phyloP scores from a whole-genome alignment of 1,140 invertebrate genomes.

The Drosophila triauraria region DNA sequence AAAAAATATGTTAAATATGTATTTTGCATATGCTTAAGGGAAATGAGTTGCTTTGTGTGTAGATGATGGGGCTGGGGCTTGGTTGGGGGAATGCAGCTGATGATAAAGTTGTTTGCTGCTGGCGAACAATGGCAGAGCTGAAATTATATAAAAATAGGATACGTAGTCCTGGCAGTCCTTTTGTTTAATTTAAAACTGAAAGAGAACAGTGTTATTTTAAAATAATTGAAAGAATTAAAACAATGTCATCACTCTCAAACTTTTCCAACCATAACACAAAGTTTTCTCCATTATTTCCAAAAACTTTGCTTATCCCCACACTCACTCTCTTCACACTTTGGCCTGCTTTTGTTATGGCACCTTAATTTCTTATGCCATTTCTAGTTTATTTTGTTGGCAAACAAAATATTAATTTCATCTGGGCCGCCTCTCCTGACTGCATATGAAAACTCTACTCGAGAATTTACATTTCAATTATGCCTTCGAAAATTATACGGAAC shows the following conservation, averaged over 20 bases:
- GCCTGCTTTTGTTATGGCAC: slow-evolving; percentile 4
- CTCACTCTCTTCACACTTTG: slow-evolving; percentile 5
- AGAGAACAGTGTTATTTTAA: neutral
- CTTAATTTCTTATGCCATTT: slow-evolving; percentile 43
- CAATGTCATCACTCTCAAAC: neutral
- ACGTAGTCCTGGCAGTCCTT: neutral
- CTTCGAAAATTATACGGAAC: slow-evolving; percentile 31
- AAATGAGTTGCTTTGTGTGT: slow-evolving; percentile 50
- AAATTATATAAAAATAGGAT: slow-evolving; percentile 11
- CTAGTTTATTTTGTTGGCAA: slow-evolving; percentile 43
- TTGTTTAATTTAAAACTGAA: too few relatives aligned
- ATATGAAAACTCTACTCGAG: slow-evolving; percentile 36
- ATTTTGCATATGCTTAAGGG: slow-evolving; percentile 52
- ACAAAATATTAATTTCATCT: slow-evolving; percentile 65
- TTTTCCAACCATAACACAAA: neutral
- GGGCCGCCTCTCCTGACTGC: slow-evolving; percentile 27
- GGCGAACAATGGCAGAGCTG: slow-evolving; percentile 1
- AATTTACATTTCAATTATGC: slow-evolving; percentile 82
- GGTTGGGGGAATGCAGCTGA: slow-evolving; percentile 17
- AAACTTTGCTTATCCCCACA: neutral
- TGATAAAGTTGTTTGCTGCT: slow-evolving; percentile 1
- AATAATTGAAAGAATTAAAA: neutral
- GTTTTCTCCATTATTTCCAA: neutral
- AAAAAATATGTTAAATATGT: slow-evolving; percentile 60
- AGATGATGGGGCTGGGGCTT: slow-evolving; percentile 16